Conservation (phyloP, 2,113 vertebrate genomes). For the Heterochromis multidens region DNA sequence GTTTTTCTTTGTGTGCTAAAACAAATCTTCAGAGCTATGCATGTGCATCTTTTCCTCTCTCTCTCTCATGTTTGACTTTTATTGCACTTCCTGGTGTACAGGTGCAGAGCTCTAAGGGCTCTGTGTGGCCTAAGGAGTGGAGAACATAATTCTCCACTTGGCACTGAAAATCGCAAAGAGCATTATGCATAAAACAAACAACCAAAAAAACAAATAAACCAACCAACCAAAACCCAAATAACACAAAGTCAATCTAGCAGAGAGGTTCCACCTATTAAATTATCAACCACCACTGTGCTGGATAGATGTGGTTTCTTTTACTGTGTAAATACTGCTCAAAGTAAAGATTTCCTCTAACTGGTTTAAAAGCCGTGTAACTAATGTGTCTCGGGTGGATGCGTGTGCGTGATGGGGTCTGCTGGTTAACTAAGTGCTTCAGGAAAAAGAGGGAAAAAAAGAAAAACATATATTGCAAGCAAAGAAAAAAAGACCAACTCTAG, state of each 20-base stretch:
- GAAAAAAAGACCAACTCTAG: constrained; percentile 46
- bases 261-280: background rate
- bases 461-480: constrained; percentile 34
- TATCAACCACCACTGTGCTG: background rate
- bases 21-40: background rate
- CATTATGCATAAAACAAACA: constrained; percentile 25
- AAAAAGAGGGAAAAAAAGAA: background rate
- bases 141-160: constrained; percentile 13
- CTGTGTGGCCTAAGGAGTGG: background rate
- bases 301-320: constrained; percentile 4
- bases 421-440: constrained; percentile 49
- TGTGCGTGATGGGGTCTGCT: constrained; percentile 35
- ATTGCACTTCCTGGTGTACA: constrained; percentile 5
- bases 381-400: constrained; percentile 45
- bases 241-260: background rate
- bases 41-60: background rate
- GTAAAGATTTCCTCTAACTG: constrained; percentile 34
- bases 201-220: constrained; percentile 24
- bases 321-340: constrained; percentile 22
- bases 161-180: background rate
- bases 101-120: constrained; percentile 25
- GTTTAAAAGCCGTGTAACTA: constrained; percentile 50
- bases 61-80: background rate
- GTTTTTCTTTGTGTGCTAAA: background rate
- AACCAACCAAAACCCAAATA: constrained; percentile 17